phyloP scores from a whole-genome alignment of 2,797 vertebrate genomes.

The Fistularia commersonii region DNA sequence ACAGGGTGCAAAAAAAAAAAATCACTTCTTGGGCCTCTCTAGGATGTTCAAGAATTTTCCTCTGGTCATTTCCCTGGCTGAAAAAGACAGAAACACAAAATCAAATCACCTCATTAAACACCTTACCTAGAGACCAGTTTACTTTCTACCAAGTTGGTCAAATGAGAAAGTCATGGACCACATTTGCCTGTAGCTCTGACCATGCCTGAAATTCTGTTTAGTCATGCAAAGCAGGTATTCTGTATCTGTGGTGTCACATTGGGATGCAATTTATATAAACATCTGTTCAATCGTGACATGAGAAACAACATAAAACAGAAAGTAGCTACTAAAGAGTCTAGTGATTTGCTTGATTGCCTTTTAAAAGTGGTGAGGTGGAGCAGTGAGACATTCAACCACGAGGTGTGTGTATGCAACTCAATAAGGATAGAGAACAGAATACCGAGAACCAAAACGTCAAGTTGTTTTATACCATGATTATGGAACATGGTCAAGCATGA shows the following conservation, averaged over 20 bases:
- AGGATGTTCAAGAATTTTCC: constrained; percentile 98
- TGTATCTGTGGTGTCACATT: constrained; percentile 88
- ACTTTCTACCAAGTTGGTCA: not conserved
- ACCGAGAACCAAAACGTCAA: constrained; percentile 13
- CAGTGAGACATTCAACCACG: not conserved
- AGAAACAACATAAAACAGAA: constrained; percentile 82
- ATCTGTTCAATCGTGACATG: constrained; percentile 91
- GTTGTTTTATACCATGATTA: not conserved
- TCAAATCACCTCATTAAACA: constrained; percentile 6
- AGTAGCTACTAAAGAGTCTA: constrained; percentile 70
- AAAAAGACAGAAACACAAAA: constrained; percentile 48
- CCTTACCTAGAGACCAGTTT: not conserved
- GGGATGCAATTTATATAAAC: constrained; percentile 93
- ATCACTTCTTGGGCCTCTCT: constrained; percentile 93
- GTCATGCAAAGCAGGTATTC: constrained; percentile 89
- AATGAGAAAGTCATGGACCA: not conserved
- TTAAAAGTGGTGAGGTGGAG: not conserved
- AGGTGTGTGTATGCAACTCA: constrained; percentile 12
- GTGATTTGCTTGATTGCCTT: constrained; percentile 33
- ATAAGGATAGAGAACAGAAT: constrained; percentile 11
- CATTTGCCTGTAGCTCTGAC: constrained; percentile 25
- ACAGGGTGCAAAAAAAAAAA: constrained; percentile 1
- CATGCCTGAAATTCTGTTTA: constrained; percentile 74
- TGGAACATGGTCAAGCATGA: constrained; percentile 1
- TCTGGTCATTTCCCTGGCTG: constrained; percentile 97